phyloP scores from a whole-genome alignment of 2,113 vertebrate species.

The Podocnemis expansa region DNA sequence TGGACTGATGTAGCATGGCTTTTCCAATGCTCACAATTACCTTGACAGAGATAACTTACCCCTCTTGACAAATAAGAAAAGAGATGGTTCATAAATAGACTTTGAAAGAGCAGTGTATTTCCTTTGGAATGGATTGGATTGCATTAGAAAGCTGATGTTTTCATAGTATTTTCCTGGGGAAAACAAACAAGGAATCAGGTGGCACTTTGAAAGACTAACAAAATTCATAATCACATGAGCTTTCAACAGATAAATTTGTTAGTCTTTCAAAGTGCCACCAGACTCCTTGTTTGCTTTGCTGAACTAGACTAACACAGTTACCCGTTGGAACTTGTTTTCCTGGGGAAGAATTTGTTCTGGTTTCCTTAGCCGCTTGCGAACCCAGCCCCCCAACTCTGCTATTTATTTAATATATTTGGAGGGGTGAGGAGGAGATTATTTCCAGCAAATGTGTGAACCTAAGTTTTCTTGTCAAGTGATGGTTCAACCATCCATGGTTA shows the following conservation, averaged over 20 bases:
- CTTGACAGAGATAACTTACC: not conserved
- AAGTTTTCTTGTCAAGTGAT: not conserved
- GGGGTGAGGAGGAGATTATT: not conserved
- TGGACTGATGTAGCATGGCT: not conserved
- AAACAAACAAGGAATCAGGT: no score
- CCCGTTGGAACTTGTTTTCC: no score
- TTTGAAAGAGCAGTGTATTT: not conserved
- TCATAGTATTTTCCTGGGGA: no score
- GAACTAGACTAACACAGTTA: no score
- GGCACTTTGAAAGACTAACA: no score
- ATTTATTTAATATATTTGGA: not conserved
- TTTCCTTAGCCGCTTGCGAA: not conserved
- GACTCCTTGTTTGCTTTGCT: no score
- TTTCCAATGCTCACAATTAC: not conserved
- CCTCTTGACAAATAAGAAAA: not conserved
- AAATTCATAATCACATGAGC: no score
- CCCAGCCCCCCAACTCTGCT: not conserved
- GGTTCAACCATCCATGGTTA: not conserved
- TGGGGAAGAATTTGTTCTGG: not conserved
- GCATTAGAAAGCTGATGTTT: not conserved
- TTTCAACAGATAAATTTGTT: no score
- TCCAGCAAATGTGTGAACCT: fast-evolving
- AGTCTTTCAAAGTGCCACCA: no score
- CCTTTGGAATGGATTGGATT: not conserved
- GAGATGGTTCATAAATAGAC: not conserved